These are phyloP conservation scores for Subacronicta megacephala DNA, from an alignment of 2,888 invertebrate species.

Conservation along the genomic window DNA sequence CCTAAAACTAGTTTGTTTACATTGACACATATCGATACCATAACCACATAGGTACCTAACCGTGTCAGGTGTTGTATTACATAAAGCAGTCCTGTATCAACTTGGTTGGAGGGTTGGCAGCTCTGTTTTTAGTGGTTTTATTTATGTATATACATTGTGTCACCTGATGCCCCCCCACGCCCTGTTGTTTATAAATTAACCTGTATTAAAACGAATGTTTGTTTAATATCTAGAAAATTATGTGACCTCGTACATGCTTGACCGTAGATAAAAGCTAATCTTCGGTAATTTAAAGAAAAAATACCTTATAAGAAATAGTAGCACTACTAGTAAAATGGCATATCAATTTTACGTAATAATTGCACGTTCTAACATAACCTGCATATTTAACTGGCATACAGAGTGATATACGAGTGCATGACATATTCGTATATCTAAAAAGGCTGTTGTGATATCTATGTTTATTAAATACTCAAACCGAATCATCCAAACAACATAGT, in stretches of 20 bases:
- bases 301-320: too few relatives aligned
- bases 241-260: background rate
- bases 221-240: background rate
- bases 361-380: too few relatives aligned
- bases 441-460: background rate
- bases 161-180: conserved; percentile 9
- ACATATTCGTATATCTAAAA: background rate
- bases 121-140: conserved; percentile 13
- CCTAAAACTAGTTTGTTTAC: conserved; percentile 72
- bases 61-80: conserved; percentile 76
- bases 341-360: too few relatives aligned
- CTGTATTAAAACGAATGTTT: too few relatives aligned
- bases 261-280: too few relatives aligned
- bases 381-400: too few relatives aligned
- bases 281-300: too few relatives aligned
- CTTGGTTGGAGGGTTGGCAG: conserved; percentile 29
- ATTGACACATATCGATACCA: conserved; percentile 68
- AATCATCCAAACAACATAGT: background rate
- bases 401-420: background rate
- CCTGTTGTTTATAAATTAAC: conserved; percentile 2
- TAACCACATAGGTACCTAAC: conserved; percentile 62
- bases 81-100: conserved; percentile 63
- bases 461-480: background rate
- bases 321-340: too few relatives aligned
- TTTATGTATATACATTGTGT: conserved; percentile 1